These are phyloP conservation scores for Rhinopomastus cyanomelas DNA, from an alignment of 2,113 vertebrate genomes.

Conservation along the genomic window DNA sequence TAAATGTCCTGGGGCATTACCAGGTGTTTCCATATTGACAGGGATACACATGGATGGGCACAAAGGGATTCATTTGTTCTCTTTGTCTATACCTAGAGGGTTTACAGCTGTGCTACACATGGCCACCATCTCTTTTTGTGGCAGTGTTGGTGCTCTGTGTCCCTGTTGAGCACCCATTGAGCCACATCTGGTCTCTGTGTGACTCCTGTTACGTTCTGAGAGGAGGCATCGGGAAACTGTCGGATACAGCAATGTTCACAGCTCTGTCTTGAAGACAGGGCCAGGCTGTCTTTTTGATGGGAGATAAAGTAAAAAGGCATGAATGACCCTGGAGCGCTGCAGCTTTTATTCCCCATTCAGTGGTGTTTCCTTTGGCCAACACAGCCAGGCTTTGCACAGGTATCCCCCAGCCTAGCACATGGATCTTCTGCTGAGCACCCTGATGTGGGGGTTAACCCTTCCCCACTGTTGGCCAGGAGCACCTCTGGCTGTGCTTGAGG, in stretches of 20 bases:
- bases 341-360: not conserved
- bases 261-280: not conserved
- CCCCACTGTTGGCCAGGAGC: not conserved
- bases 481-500: not conserved
- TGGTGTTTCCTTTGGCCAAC: not conserved
- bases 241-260: rapidly evolving
- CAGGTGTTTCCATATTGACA: not conserved
- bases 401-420: not conserved
- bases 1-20: not conserved
- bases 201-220: not conserved
- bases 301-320: not conserved
- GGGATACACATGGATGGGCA: not conserved
- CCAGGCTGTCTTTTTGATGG: not conserved
- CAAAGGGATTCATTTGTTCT: not conserved
- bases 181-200: rapidly evolving
- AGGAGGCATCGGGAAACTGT: not conserved
- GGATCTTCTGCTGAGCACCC: not conserved
- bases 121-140: not conserved
- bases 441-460: rapidly evolving
- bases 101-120: not conserved
- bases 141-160: not conserved
- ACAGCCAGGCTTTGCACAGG: not conserved
- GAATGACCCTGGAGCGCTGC: not conserved
- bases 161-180: not conserved
- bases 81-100: not conserved